Conservation (phyloP, 1,140 invertebrate species). For the Semibalanus balanoides region DNA sequence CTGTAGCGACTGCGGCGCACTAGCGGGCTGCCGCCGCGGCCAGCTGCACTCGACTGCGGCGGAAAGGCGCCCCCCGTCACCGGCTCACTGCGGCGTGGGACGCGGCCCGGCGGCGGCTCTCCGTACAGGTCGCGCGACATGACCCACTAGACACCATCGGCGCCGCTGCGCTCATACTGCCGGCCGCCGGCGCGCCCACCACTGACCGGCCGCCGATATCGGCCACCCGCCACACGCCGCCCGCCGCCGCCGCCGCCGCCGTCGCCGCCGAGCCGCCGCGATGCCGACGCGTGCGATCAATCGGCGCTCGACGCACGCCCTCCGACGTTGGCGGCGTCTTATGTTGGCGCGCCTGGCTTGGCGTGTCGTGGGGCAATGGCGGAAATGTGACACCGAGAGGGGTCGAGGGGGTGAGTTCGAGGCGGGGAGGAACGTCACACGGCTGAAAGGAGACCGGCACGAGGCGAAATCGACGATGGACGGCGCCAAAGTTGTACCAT, state of each 20-base stretch:
- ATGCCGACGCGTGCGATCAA: conserved; percentile 1
- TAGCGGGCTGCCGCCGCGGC: background rate
- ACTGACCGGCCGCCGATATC: background rate
- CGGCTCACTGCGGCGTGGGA: background rate
- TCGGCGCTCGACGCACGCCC: conserved; percentile 1
- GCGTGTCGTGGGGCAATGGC: too few relatives aligned
- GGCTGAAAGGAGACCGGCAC: background rate
- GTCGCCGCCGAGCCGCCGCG: too few relatives aligned
- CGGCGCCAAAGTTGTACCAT: background rate
- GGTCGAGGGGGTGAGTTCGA: too few relatives aligned
- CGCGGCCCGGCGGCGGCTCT: background rate
- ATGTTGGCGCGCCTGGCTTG: background rate
- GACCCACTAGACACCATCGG: background rate
- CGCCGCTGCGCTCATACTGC: background rate
- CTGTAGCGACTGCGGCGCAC: background rate
- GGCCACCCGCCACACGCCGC: conserved; percentile 16
- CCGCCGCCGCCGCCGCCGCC: conserved; percentile 16
- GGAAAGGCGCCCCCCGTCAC: background rate
- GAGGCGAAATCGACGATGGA: background rate
- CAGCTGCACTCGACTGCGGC: too few relatives aligned
- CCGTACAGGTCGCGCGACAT: conserved; percentile 58
- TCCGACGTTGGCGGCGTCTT: background rate
- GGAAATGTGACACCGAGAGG: too few relatives aligned
- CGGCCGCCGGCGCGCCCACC: background rate
- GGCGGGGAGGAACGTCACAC: too few relatives aligned